These are phyloP conservation scores for Dipus sagitta DNA, from an alignment of 2,797 vertebrate genomes.

Conservation along the genomic window DNA sequence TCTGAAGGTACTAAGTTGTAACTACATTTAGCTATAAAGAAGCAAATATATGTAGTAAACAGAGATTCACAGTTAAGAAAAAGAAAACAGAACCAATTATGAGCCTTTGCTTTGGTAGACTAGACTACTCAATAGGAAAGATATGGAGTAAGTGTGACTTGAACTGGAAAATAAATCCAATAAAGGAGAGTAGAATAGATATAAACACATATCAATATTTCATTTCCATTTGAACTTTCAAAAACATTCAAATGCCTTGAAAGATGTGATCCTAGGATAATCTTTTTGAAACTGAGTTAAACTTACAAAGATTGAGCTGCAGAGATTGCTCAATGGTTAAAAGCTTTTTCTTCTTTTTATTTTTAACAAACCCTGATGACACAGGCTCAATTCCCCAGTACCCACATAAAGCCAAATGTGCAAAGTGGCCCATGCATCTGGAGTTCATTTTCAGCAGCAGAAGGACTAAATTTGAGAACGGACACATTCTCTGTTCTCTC, in stretches of 20 bases:
- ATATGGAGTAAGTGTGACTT: accelerated
- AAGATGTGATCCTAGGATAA: not conserved
- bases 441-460: no score
- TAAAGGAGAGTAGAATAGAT: not conserved
- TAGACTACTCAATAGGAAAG: not conserved
- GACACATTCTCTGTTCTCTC: no score
- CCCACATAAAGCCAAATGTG: no score
- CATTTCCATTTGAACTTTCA: not conserved
- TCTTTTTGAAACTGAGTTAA: not conserved
- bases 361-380: no score
- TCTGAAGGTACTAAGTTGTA: not conserved
- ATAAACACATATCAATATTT: not conserved
- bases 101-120: not conserved
- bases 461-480: no score
- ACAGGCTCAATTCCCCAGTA: no score
- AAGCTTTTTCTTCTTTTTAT: no score
- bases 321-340: no score
- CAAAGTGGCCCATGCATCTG: no score
- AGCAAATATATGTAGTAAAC: not conserved
- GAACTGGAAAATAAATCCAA: no score
- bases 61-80: not conserved
- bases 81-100: not conserved
- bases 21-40: not conserved
- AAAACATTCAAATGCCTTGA: not conserved
- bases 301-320: no score